Base-by-base conservation (phyloP, 1,140 invertebrate species). In the Chironomus tepperi region DNA sequence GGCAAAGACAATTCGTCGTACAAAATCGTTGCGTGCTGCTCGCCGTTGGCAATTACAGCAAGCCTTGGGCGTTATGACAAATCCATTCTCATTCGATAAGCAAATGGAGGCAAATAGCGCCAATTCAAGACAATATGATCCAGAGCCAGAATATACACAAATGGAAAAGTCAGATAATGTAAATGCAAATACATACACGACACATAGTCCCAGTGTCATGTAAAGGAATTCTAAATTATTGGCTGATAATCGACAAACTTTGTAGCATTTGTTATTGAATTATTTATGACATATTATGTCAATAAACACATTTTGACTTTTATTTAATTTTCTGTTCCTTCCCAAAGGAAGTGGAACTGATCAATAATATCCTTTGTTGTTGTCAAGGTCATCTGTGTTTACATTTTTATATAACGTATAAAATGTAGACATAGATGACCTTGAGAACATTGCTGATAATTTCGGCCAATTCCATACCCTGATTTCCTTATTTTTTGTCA, bases 1-100 rank as follows among this genome's bases (percentile, higher is more conserved):
- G 79, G 93, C 91, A 72, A 89, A 89, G 78, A 89, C 91, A 0
- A 90, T 97, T 77, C 88, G 92, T 76, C 89, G 89, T 77, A 89
- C 94, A 76, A 93, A 93, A 79, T 88, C 87, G 1, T 88, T 91
- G 76, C 86, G 88, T 65, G 88, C 89, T 77, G 86, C 87, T 73
- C 86, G 88, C 67, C 86, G 86, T 43, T 90, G 89, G 87, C 88
- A 91, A 82, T 79, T 87, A n/a, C 83, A 87, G 70, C 85, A 87
- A 75, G 86, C 83, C 65, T 79, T 89, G 2, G 83, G 81, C n/a
- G 79, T 82, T 1, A 76, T 81, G 34, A 80, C 81, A 74, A 80
- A 70, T 70, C 65, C 65, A 70, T 70, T 70, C 16, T 70, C 65
- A 8, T 70, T 70, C 19, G 65, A 70, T 70, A 70, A 70, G 16